Conservation (phyloP, 2,113 vertebrate species). For the Sclerurus mexicanus region DNA sequence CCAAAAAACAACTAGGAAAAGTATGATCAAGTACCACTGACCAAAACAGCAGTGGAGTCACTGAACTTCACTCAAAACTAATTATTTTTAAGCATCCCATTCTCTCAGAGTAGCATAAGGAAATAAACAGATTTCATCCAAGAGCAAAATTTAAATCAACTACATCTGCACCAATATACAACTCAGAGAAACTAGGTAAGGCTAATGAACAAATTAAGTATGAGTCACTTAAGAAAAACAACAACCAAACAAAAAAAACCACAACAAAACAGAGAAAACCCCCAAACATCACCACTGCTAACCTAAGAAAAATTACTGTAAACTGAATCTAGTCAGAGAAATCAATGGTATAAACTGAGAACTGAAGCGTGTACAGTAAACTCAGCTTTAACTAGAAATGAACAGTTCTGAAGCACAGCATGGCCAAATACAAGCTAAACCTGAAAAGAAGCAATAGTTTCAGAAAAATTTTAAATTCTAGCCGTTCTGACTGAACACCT, state of each 20-base stretch:
- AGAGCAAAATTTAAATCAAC: neutral
- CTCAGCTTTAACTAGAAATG: neutral
- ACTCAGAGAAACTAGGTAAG: neutral
- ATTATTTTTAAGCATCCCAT: neutral
- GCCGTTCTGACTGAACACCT: neutral
- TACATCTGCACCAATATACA: neutral
- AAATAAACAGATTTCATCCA: neutral
- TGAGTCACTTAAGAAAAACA: neutral
- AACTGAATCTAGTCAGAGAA: neutral
- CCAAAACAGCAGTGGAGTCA: neutral
- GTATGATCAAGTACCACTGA: neutral
- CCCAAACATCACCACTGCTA: neutral
- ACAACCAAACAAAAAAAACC: no score
- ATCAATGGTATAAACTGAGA: neutral
- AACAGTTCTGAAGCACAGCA: neutral
- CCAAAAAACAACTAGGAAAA: neutral
- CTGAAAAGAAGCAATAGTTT: neutral
- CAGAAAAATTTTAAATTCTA: neutral
- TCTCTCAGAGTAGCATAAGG: neutral
- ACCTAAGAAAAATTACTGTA: neutral
- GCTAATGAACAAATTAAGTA: neutral
- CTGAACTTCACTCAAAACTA: neutral
- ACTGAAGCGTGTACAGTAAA: neutral
- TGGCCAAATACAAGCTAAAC: neutral
- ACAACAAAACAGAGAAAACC: neutral